Evolutionary conservation across 2,888 invertebrate species (phyloP).

Genomic region (Trichopoda pennipes): DNA sequence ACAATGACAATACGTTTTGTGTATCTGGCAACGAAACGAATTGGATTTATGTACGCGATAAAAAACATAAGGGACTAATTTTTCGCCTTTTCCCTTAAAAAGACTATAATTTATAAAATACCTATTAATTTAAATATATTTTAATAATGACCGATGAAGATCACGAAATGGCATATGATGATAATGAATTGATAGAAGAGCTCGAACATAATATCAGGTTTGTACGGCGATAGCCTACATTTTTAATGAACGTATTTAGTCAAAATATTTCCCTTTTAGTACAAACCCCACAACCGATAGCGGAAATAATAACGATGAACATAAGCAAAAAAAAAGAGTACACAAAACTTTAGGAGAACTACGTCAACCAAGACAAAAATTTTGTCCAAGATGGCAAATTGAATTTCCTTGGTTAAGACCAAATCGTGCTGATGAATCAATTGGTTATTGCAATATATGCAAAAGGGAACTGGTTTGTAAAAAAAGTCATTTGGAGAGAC

Average conservation of each 20-base stretch:
- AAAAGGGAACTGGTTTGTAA: slow-evolving; percentile 70
- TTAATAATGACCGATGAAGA: slow-evolving; percentile 57
- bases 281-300: slow-evolving; percentile 23
- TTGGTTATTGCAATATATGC: slow-evolving; percentile 70
- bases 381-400: slow-evolving; percentile 68
- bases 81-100: slow-evolving; percentile 59
- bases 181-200: slow-evolving; percentile 54
- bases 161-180: slow-evolving; percentile 49
- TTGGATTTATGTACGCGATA: slow-evolving; percentile 41
- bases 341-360: slow-evolving; percentile 46
- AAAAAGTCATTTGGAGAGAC: slow-evolving; percentile 71
- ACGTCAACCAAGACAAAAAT: slow-evolving; percentile 68
- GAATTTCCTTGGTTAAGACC: slow-evolving; percentile 71
- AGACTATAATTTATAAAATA: no score
- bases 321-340: slow-evolving; percentile 52
- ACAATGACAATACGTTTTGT: slow-evolving; percentile 3
- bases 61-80: slow-evolving; percentile 40
- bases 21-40: slow-evolving; percentile 24
- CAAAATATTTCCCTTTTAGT: slow-evolving; percentile 32
- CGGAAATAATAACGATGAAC: slow-evolving; percentile 36
- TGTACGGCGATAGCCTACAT: not conserved
- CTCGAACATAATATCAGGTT: slow-evolving; percentile 51
- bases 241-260: not conserved
- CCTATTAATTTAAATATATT: not conserved
- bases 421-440: slow-evolving; percentile 68